Evolutionary conservation across 2,797 vertebrate genomes (phyloP), one percentile per base, ranked within the genome.

Genomic region (Microctenopoma steveboyesi): DNA sequence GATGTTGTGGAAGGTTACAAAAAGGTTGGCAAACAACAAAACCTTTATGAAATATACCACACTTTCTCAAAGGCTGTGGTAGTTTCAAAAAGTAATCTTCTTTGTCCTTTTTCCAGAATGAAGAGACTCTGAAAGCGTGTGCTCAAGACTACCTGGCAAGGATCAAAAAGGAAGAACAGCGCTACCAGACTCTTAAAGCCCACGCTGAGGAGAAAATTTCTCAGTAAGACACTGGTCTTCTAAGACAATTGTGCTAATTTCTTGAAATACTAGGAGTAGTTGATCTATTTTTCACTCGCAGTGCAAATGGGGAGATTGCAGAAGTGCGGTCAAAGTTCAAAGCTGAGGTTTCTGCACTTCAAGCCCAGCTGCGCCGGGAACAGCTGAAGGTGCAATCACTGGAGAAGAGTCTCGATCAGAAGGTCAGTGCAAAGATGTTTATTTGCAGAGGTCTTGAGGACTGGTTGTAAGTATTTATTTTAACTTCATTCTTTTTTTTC

Each of bases 151-250:
- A 95, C 64, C 74, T 96, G 53, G 86, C 59, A 3, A 91, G 95
- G 64, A 90, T 98, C 51, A 95, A 95, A 66, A 96, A 95, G 73
- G 96, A 96, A 47, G 95, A 95, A 78, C 95, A 95, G 87, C 92
- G 96, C 8, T 99, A 99, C 37, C 95, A 95, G 82, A 94, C 95
- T 0, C 93, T 99, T 0, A 99, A 98, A 89, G 92, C 95, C 25
- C 96, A 99, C 0, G 96, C 96, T 0, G 96, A 97, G 77, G 97
- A 98, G 80, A 99, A 98, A 72, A 93, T 99, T 7, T 49, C 56
- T 27, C 91, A 84, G 98, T 99, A 93, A 93, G 95, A 83, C 3
- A 0, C 0, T 1, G 45, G 8, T 46, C 2, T 9, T 7, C 18
- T 42, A 1, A 11, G 12, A 54, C 28, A 3, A 1, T 14, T 2